Base-by-base conservation (phyloP, 2,888 invertebrate species). In the Panorpa germanica region DNA sequence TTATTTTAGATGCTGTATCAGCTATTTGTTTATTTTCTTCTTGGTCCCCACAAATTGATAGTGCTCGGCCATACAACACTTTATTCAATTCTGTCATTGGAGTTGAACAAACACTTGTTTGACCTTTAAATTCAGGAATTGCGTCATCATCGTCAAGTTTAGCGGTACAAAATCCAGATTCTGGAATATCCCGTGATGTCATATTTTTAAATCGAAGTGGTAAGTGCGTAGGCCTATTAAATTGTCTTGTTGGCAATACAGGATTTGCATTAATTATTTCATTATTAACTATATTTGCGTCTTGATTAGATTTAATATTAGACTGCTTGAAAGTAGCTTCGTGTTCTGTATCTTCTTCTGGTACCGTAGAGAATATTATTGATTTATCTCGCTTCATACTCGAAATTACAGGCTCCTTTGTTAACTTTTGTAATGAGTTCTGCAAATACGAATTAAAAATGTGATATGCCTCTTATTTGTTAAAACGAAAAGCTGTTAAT, bases 301-400 rank as follows among this genome's bases (percentile, higher is more conserved):
- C n/a, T n/a, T n/a, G n/a, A n/a, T n/a, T n/a, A n/a, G n/a, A n/a
- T n/a, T n/a, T n/a, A n/a, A n/a, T n/a, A n/a, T n/a, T n/a, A n/a
- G n/a, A n/a, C n/a, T n/a, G n/a, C n/a, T n/a, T n/a, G n/a, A n/a
- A n/a, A n/a, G n/a, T n/a, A n/a, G n/a, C n/a, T n/a, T n/a, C n/a
- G n/a, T n/a, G n/a, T n/a, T n/a, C n/a, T 16, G 52, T 53, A 28
- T 68, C 70, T 45, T 83, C 82, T 55, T 82, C 82, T 2, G 80
- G 77, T 29, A 82, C 82, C 4, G 81, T 76, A 1, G 81, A 80
- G 44, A 82, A 82, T 18, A 82, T 70, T 3, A 80, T 51, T 0
- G 81, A 80, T 37, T 75, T 74, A 47, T 81, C 81, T 29, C 80
- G 59, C 52, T 78, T 81, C 64, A 81, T 71, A 19, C 66, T 61